These are phyloP conservation scores for Drosophila funebris DNA, from an alignment of 1,140 invertebrate genomes.

Conservation along the genomic window DNA sequence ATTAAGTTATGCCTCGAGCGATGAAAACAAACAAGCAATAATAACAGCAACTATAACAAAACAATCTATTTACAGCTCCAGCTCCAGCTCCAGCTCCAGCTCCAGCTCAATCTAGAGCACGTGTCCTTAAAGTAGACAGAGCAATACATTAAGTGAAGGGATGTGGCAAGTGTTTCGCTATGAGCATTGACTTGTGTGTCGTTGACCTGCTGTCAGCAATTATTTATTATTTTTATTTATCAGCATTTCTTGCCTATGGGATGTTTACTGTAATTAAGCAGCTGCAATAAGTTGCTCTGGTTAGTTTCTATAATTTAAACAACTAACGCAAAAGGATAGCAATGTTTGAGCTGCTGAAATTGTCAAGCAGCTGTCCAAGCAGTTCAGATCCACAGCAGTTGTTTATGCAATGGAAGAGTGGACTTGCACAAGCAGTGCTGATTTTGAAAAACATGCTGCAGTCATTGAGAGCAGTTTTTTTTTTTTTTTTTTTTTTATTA, in stretches of 20 bases:
- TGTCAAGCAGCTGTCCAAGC: too few relatives aligned
- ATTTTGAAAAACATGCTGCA: too few relatives aligned
- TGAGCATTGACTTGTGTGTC: not conserved
- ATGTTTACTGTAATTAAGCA: not conserved
- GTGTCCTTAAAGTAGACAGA: not conserved
- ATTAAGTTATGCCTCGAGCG: slow-evolving; percentile 52
- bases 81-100: too few relatives aligned
- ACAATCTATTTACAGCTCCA: slow-evolving; percentile 24
- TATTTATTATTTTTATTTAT: not conserved
- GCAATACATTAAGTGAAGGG: too few relatives aligned
- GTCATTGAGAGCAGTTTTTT: too few relatives aligned
- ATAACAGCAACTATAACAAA: slow-evolving; percentile 26
- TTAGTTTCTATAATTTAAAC: not conserved
- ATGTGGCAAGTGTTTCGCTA: too few relatives aligned
- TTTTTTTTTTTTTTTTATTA: too few relatives aligned
- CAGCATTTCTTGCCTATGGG: not conserved
- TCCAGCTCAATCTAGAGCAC: not conserved
- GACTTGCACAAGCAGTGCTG: too few relatives aligned
- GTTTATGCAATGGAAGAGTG: too few relatives aligned
- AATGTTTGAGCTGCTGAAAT: too few relatives aligned
- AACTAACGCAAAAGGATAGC: too few relatives aligned
- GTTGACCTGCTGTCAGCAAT: not conserved
- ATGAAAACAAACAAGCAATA: slow-evolving; percentile 43
- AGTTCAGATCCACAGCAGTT: too few relatives aligned
- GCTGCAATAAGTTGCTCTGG: not conserved